phyloP scores from a whole-genome alignment of 2,888 invertebrate genomes.

The Phasia obesa region DNA sequence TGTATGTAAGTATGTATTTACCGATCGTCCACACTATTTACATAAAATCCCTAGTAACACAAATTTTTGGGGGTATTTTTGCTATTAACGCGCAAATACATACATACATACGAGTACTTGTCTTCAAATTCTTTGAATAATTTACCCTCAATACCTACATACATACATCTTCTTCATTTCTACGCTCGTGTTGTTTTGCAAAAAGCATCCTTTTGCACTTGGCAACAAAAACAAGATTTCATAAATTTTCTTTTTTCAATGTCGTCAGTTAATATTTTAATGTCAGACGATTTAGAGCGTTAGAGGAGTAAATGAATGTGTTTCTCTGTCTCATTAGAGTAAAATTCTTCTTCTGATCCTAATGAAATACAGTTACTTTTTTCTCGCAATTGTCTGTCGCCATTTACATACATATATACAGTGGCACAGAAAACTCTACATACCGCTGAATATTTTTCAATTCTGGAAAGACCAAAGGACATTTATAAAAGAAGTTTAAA shows the following conservation, averaged over 20 bases:
- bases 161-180: background rate
- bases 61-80: background rate
- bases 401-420: no score
- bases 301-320: constrained; percentile 9
- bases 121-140: background rate
- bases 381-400: constrained; percentile 30
- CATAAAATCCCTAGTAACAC: background rate
- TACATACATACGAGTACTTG: no score
- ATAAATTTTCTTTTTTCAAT: background rate
- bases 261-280: background rate
- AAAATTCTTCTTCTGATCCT: no score
- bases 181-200: background rate
- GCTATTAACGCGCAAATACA: background rate
- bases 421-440: no score
- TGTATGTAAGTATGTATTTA: no score
- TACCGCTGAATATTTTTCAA: no score
- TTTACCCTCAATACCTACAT: no score
- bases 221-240: constrained; percentile 35
- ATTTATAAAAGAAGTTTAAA: no score
- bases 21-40: background rate
- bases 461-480: no score
- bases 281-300: constrained; percentile 22
- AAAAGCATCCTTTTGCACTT: constrained; percentile 27
- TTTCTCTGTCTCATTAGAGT: constrained; percentile 15
- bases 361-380: constrained; percentile 23